Conservation (phyloP, 1,140 invertebrate species). For the Drosophila asahinai region DNA sequence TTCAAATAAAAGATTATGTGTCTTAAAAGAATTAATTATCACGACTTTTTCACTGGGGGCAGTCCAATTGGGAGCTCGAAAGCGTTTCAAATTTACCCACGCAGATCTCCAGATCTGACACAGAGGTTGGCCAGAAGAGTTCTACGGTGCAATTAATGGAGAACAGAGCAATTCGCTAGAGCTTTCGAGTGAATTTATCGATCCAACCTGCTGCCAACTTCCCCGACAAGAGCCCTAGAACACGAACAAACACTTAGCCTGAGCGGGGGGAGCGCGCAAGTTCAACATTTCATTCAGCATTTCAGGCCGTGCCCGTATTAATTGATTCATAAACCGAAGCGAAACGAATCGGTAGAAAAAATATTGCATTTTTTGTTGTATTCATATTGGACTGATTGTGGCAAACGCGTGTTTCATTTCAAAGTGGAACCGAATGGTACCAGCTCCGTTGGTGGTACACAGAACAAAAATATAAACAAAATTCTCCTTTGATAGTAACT, state of each 20-base stretch:
- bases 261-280: conserved; percentile 42
- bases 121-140: conserved; percentile 41
- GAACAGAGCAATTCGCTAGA: neutral
- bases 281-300: conserved; percentile 63
- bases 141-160: conserved; percentile 11
- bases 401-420: conserved; percentile 56
- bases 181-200: conserved; percentile 18
- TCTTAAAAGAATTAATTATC: conserved; percentile 75
- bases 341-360: conserved; percentile 27
- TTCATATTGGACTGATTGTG: conserved; percentile 33
- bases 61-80: conserved; percentile 35
- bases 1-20: conserved; percentile 84
- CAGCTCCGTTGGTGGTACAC: conserved; percentile 19
- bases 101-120: conserved; percentile 20
- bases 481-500: too few species aligned
- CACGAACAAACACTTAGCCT: conserved; percentile 65
- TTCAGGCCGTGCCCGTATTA: conserved; percentile 55
- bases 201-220: conserved; percentile 49
- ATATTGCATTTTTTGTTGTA: conserved; percentile 16
- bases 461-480: neutral
- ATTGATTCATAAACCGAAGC: conserved; percentile 73
- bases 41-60: conserved; percentile 61
- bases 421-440: conserved; percentile 34
- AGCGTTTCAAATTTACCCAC: conserved; percentile 54
- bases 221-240: conserved; percentile 60